Percentiles rank a stretch among this genome's conserved stretches.
phyloP scores from a whole-genome alignment of 2,797 vertebrate genomes.

The Enoplosus armatus region DNA sequence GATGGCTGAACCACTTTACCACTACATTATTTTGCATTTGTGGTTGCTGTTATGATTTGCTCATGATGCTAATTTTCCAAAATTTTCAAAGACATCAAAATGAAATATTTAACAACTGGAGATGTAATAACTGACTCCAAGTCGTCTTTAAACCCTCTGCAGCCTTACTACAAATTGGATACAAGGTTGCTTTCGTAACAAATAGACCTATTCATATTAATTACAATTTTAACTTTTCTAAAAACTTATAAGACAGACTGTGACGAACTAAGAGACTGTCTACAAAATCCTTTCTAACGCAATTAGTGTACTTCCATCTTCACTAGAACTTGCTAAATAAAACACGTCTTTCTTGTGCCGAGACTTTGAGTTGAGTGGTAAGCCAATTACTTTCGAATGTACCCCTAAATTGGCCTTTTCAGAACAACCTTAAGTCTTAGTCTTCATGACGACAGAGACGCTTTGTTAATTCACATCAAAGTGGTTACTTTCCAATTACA shows the following conservation, averaged over 20 bases:
- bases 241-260: constrained; percentile 37
- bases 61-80: background rate
- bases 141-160: constrained; percentile 22
- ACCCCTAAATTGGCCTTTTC: constrained; percentile 66
- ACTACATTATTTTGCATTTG: constrained; percentile 8
- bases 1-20: constrained; percentile 3
- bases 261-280: constrained; percentile 12
- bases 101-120: background rate
- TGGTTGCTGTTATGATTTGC: background rate
- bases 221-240: constrained; percentile 21
- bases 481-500: constrained; percentile 73
- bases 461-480: constrained; percentile 77
- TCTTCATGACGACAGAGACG: constrained; percentile 54
- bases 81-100: constrained; percentile 7
- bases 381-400: constrained; percentile 69
- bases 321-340: constrained; percentile 58
- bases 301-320: constrained; percentile 41
- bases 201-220: constrained; percentile 23
- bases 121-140: background rate
- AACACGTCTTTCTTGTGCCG: constrained; percentile 49
- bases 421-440: constrained; percentile 49
- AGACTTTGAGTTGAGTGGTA: constrained; percentile 49
- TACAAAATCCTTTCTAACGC: constrained; percentile 29
- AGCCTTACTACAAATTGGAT: background rate
- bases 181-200: constrained; percentile 5